These are phyloP conservation scores for Campaea margaritaria DNA, from an alignment of 2,888 invertebrate species.

Conservation along the genomic window DNA sequence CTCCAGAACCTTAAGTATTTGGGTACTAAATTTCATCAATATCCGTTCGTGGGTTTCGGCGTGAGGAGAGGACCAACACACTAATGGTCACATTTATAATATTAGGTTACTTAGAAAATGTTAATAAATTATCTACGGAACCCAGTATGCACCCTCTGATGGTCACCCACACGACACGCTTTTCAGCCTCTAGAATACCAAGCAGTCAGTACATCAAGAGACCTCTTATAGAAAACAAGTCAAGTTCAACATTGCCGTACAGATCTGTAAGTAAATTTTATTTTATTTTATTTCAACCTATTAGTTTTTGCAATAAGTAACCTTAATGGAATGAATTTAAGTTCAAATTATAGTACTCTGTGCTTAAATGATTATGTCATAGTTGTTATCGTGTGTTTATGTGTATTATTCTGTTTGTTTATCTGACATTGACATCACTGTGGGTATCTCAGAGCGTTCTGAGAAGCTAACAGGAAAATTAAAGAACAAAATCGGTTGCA, in stretches of 20 bases:
- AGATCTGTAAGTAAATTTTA: constrained; percentile 12
- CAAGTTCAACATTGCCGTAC: constrained; percentile 1
- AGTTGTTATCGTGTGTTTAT: constrained; percentile 34
- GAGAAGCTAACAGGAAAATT: constrained; percentile 36
- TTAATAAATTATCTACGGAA: constrained; percentile 6
- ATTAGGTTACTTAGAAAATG: too few relatives aligned
- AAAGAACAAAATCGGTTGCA: not conserved
- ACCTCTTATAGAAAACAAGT: constrained; percentile 13
- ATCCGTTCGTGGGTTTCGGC: too few relatives aligned
- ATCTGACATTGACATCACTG: constrained; percentile 25
- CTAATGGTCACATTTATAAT: too few relatives aligned
- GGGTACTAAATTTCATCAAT: too few relatives aligned
- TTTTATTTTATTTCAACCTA: not conserved
- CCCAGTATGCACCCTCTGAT: not conserved
- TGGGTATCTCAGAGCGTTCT: constrained; percentile 20
- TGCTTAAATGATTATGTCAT: constrained; percentile 47
- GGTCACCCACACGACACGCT: constrained; percentile 7
- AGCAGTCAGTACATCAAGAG: constrained; percentile 12
- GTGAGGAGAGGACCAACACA: too few relatives aligned
- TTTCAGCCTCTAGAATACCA: not conserved
- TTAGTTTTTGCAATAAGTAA: too few relatives aligned
- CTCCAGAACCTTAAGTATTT: too few relatives aligned
- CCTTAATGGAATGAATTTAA: too few relatives aligned
- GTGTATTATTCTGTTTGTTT: constrained; percentile 30
- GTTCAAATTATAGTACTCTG: constrained; percentile 14